Evolutionary conservation across 2,797 vertebrate genomes (phyloP).

Genomic region (Rhodeus uyekii): DNA sequence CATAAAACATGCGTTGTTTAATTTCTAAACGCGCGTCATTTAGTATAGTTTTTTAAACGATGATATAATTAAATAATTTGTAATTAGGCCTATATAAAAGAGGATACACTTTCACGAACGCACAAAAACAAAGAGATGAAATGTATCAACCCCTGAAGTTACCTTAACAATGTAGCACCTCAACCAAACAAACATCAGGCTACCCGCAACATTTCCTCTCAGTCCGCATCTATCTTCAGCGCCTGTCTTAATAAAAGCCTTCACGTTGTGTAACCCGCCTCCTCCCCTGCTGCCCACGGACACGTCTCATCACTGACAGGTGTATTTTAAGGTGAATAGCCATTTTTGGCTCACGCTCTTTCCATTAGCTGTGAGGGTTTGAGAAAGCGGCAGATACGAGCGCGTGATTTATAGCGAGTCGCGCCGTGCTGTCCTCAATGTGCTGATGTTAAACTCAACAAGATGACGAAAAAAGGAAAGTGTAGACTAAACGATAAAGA

Average conservation of each 20-base stretch:
- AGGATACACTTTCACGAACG: not conserved
- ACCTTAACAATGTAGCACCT: slow-evolving; percentile 18
- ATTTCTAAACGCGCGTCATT: not conserved
- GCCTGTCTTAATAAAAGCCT: slow-evolving; percentile 21
- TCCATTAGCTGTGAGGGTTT: not conserved
- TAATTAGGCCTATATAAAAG: not conserved
- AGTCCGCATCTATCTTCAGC: not conserved
- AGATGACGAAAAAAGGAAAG: not conserved
- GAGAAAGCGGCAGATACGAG: not conserved
- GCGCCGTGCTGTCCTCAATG: not conserved
- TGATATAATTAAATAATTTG: not conserved
- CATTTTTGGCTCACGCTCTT: not conserved
- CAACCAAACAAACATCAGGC: slow-evolving; percentile 20
- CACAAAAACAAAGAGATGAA: slow-evolving; percentile 10
- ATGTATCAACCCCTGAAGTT: not conserved
- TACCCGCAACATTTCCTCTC: slow-evolving; percentile 13
- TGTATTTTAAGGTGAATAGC: slow-evolving; percentile 40
- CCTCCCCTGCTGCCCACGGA: slow-evolving; percentile 9
- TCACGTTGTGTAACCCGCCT: not conserved
- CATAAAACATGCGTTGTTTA: not conserved
- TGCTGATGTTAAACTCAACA: not conserved
- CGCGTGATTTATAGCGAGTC: not conserved
- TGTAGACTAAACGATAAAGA: not conserved
- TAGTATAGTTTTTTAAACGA: not conserved
- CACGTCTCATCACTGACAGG: slow-evolving; percentile 32